phyloP scores from a whole-genome alignment of 2,113 vertebrate species.

The Tyrannus savana region DNA sequence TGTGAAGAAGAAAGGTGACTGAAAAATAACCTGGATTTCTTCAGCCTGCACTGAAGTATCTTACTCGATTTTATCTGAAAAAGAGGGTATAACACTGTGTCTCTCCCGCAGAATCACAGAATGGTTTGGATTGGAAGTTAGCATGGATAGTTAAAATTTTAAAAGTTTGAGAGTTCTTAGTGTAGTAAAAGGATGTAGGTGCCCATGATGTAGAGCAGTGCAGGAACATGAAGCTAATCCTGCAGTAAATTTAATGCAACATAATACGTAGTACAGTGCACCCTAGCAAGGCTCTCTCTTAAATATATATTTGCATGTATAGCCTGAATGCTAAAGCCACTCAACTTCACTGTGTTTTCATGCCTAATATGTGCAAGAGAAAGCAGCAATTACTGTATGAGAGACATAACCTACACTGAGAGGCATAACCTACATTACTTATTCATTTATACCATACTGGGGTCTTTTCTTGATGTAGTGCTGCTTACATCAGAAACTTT shows the following conservation, averaged over 20 bases:
- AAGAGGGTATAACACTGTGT: too few species aligned
- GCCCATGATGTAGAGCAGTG: not conserved
- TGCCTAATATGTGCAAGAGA: not conserved
- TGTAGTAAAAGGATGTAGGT: not conserved
- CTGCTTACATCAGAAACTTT: not conserved
- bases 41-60: too few species aligned
- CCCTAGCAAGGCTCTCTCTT: not conserved
- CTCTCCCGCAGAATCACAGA: too few species aligned
- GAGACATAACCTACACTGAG: not conserved
- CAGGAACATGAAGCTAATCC: not conserved
- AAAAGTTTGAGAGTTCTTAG: not conserved
- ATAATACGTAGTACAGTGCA: not conserved
- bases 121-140: too few species aligned
- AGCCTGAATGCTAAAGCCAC: not conserved
- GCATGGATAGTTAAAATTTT: not conserved
- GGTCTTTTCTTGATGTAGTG: not conserved
- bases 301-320: not conserved
- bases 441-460: not conserved
- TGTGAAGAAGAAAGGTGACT: not conserved
- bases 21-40: too few species aligned
- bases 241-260: not conserved
- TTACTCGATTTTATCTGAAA: too few species aligned
- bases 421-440: not conserved
- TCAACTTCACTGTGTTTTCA: constrained; percentile 26
- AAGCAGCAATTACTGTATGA: not conserved